These are phyloP conservation scores for Lasioglossum malachurum DNA, from an alignment of 2,888 invertebrate species.

Conservation along the genomic window DNA sequence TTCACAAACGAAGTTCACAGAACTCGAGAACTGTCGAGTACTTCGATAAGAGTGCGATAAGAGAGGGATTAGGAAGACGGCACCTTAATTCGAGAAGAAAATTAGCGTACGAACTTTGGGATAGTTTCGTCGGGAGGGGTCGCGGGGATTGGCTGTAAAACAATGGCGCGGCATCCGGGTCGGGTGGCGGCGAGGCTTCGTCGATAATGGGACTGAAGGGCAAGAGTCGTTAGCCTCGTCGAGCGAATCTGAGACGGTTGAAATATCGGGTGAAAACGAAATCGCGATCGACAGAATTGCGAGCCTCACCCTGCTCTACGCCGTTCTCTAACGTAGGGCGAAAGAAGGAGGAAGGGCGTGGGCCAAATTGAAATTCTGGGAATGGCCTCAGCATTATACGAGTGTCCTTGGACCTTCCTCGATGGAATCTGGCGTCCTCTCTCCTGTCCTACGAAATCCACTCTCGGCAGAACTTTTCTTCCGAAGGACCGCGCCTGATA, in stretches of 20 bases:
- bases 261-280: slow-evolving; percentile 13
- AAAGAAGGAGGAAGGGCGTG: neutral
- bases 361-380: slow-evolving; percentile 48
- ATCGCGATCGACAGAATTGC: slow-evolving; percentile 15
- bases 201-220: slow-evolving; percentile 31
- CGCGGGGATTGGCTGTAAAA: slow-evolving; percentile 37
- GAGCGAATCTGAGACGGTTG: slow-evolving; percentile 36
- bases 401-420: slow-evolving; percentile 20
- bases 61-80: neutral
- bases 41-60: neutral
- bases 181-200: slow-evolving; percentile 36
- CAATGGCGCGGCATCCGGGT: slow-evolving; percentile 40
- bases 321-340: neutral
- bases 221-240: slow-evolving; percentile 40
- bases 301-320: too few relatives aligned
- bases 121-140: slow-evolving; percentile 24
- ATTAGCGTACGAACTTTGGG: slow-evolving; percentile 8
- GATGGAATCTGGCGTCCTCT: neutral
- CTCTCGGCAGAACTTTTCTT: neutral
- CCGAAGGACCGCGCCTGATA: neutral
- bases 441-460: slow-evolving; percentile 23
- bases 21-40: neutral
- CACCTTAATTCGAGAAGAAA: slow-evolving; percentile 19
- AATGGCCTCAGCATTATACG: slow-evolving; percentile 26
- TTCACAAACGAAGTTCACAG: too few relatives aligned